A percentile compares a stretch with the other conserved stretches of the same genome.
phyloP scores from a whole-genome alignment of 1,140 invertebrate genomes.

The Anadara kagoshimensis region DNA sequence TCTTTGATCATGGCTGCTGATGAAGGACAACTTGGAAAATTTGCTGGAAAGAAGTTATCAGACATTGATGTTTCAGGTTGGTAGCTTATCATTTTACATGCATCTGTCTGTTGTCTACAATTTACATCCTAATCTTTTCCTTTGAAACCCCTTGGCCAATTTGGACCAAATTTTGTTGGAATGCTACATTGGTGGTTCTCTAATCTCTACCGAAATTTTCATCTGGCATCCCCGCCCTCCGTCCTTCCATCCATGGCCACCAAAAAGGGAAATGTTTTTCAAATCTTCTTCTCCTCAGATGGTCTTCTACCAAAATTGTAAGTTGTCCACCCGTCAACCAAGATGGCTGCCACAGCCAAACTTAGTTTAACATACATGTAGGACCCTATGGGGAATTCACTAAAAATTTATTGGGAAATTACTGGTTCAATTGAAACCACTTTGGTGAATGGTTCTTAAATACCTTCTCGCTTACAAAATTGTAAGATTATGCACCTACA shows the following conservation, averaged over 20 bases:
- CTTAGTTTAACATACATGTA: background rate
- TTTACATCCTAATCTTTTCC: background rate
- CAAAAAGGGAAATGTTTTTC: too few species aligned
- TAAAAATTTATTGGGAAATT: background rate
- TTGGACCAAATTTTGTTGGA: background rate
- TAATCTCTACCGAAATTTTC: too few species aligned
- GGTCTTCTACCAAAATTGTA: too few species aligned
- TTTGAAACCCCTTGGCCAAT: slow-evolving; percentile 1
- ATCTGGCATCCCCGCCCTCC: too few species aligned
- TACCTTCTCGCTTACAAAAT: background rate
- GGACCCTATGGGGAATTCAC: background rate
- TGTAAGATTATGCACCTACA: background rate
- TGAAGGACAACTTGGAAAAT: background rate
- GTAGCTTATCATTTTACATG: too few species aligned
- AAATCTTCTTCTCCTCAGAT: too few species aligned
- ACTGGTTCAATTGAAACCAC: background rate
- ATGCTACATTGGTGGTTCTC: background rate
- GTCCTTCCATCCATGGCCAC: too few species aligned
- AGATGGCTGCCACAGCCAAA: too few species aligned
- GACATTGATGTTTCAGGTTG: background rate
- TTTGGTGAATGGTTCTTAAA: background rate
- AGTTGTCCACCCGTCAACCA: too few species aligned
- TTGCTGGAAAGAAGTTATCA: background rate
- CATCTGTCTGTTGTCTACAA: background rate
- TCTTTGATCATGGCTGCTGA: background rate